Percentiles rank a stretch among this genome's conserved stretches.
These are phyloP conservation scores for Drosophila emarginata DNA, from an alignment of 2,888 invertebrate species.

Conservation along the genomic window DNA sequence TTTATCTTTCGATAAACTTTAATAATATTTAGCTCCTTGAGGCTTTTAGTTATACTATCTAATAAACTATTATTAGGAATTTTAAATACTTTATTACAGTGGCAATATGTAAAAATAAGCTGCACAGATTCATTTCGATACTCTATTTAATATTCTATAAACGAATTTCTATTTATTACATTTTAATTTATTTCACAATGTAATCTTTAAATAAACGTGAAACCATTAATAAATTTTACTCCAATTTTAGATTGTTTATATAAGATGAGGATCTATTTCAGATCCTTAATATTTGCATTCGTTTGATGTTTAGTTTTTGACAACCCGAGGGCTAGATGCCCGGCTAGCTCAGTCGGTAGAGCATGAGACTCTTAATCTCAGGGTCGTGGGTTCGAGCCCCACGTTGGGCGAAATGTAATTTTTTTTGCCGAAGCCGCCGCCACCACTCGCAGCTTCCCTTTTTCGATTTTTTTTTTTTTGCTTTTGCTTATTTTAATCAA, in stretches of 20 bases:
- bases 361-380: constrained; percentile 83
- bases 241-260: background rate
- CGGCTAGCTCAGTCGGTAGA: constrained; percentile 83
- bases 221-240: background rate
- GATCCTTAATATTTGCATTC: background rate
- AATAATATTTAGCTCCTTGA: no score
- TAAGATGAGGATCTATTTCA: background rate
- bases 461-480: background rate
- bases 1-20: no score
- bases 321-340: constrained; percentile 49
- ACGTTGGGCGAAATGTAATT: constrained; percentile 77
- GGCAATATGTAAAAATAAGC: no score
- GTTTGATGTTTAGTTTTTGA: background rate
- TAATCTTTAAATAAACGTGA: background rate
- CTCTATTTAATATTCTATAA: no score
- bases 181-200: no score
- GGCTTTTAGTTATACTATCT: no score
- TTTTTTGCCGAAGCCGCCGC: constrained; percentile 19
- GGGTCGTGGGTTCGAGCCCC: constrained; percentile 83
- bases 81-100: no score
- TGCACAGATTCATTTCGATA: no score
- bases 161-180: no score
- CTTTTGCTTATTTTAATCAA: constrained; percentile 10
- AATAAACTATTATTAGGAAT: no score
- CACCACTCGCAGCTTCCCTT: constrained; percentile 9